Percentiles rank a stretch among this genome's conserved stretches.
Evolutionary conservation across 2,797 vertebrate genomes (phyloP).

Genomic region (Sciaenops ocellatus): DNA sequence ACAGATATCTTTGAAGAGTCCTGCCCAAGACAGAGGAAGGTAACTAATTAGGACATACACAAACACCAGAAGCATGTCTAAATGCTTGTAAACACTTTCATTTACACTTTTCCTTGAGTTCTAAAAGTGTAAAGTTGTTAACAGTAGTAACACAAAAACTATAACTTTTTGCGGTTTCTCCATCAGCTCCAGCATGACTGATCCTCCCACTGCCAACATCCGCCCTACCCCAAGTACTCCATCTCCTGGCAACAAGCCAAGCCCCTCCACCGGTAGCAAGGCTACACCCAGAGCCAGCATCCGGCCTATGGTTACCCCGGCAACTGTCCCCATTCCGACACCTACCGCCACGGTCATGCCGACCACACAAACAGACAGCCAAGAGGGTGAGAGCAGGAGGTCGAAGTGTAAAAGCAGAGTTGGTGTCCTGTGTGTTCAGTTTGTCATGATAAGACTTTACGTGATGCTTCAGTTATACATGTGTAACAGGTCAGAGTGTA

Average conservation of each 20-base stretch:
- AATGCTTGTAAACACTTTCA: background rate
- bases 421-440: background rate
- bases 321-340: slow-evolving; percentile 91
- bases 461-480: background rate
- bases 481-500: slow-evolving; percentile 16
- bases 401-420: background rate
- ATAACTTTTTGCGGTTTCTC: background rate
- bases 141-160: background rate
- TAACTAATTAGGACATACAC: slow-evolving; percentile 59
- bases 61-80: background rate
- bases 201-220: slow-evolving; percentile 98
- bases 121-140: background rate
- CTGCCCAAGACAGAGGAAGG: slow-evolving; percentile 95
- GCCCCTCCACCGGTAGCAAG: slow-evolving; percentile 90
- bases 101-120: background rate
- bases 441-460: background rate
- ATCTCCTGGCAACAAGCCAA: slow-evolving; percentile 92
- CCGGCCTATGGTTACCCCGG: slow-evolving; percentile 96
- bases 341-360: slow-evolving; percentile 99
- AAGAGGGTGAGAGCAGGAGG: slow-evolving; percentile 88
- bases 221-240: slow-evolving; percentile 93
- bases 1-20: slow-evolving; percentile 92
- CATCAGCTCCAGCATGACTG: slow-evolving; percentile 90
- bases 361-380: slow-evolving; percentile 95
- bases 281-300: slow-evolving; percentile 97